A percentile compares a stretch with the other conserved stretches of the same genome.
Evolutionary conservation across 2,797 vertebrate genomes (phyloP).

Genomic region (Heteromormyrus szaboi): DNA sequence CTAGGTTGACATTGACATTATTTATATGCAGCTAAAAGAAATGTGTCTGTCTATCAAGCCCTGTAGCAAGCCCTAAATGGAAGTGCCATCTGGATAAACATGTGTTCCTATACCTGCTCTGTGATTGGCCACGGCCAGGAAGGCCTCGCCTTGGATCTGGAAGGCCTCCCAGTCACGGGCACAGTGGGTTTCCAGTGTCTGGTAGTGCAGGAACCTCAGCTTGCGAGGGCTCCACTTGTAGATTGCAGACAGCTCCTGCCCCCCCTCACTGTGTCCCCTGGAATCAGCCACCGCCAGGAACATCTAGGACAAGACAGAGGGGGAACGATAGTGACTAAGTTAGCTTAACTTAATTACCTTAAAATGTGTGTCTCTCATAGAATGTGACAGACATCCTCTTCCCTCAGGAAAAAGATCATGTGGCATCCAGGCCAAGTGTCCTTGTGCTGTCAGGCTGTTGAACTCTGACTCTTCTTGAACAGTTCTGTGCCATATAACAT

Average conservation of each 20-base stretch:
- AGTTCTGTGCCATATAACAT: background rate
- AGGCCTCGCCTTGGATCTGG: conserved; percentile 72
- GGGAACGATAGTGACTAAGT: background rate
- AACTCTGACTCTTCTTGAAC: background rate
- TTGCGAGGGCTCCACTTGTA: conserved; percentile 87
- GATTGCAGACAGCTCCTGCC: conserved; percentile 79
- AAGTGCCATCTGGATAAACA: background rate
- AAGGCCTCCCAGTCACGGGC: conserved; percentile 98
- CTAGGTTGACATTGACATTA: background rate
- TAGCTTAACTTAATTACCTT: conserved; percentile 5
- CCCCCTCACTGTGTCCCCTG: conserved; percentile 51
- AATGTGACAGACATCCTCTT: conserved; percentile 3
- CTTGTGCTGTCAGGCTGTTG: background rate
- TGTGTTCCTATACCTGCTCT: conserved; percentile 70
- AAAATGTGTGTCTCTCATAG: background rate
- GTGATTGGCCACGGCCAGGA: conserved; percentile 93
- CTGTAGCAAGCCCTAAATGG: background rate
- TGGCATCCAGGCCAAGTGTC: background rate
- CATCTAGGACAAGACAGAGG: conserved; percentile 50
- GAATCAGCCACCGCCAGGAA: conserved; percentile 92
- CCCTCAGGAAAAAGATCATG: background rate
- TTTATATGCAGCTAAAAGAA: background rate
- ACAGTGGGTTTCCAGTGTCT: conserved; percentile 78
- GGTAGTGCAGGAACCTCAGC: conserved; percentile 72
- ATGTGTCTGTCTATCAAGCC: background rate